Evolutionary conservation across 2,888 invertebrate species (phyloP), one percentile per base, ranked within the genome.

Genomic region (Drosophila histrio): DNA sequence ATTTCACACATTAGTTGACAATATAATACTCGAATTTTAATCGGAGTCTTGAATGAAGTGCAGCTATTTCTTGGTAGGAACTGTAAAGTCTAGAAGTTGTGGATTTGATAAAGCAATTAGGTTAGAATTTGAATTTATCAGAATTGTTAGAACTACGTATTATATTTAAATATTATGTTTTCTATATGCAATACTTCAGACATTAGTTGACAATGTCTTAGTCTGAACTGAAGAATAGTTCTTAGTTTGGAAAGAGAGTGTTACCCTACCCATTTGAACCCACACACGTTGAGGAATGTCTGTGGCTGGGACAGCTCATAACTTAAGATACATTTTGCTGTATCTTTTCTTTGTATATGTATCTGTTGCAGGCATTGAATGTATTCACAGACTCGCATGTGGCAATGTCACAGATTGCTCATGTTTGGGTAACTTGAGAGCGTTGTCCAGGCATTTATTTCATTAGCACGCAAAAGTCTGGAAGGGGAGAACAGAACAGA

Each of bases 401-500:
- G 63, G 74, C 71, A 66, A 68, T 87, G 88, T 75, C 88, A 77
- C 88, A 72, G 64, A 81, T 84, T 83, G 79, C 71, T 84, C 81
- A 84, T 79, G 77, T 67, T 72, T 58, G 71, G 69, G 80, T 88
- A 85, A 85, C 84, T 83, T 88, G 88, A 85, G 87, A 76, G 54
- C 62, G 64, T 54, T 59, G 80, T 76, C 87, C 75, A 83, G 87
- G 72, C 88, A 88, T 84, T 88, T 86, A 78, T 85, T 88, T 86
- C 87, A 85, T 88, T 88, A 88, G 77, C 88, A 79, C 79, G 77
- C 77, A 52, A 74, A 65, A 53, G 61, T 32, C 61, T 53, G 60
- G 50, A 36, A 41, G 54, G 44, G 71, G 72, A 63, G 21, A 63
- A 47, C 41, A 47, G 28, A 32, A 32, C 8, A n/a, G n/a, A n/a